A percentile compares a stretch with the other conserved stretches of the same genome.
Conservation (phyloP, 1,140 invertebrate genomes). For the Lucilia cuprina region DNA sequence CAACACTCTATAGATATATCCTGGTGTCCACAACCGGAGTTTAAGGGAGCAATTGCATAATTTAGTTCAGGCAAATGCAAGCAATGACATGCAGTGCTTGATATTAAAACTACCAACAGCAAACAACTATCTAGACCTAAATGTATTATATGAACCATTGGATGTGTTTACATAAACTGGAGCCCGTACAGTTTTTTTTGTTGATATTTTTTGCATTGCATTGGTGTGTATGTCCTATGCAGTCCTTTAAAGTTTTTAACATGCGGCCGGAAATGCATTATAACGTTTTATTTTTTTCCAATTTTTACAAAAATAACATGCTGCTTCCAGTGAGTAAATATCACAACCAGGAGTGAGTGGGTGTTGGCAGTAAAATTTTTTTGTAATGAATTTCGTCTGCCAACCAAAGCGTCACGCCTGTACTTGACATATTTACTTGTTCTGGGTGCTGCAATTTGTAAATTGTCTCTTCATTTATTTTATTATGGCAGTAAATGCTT, state of each 20-base stretch:
- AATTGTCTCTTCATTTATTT: slow-evolving; percentile 26
- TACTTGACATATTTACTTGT: slow-evolving; percentile 32
- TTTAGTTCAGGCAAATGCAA: neutral
- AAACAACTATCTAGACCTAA: neutral
- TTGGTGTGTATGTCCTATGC: neutral
- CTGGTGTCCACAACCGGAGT: neutral
- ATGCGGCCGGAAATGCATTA: slow-evolving; percentile 31
- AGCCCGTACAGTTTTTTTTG: neutral
- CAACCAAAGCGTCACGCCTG: slow-evolving; percentile 24
- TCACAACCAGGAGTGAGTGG: too few species aligned
- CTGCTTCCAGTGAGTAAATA: too few species aligned
- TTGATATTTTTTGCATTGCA: neutral
- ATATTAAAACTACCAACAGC: neutral
- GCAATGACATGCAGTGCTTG: neutral
- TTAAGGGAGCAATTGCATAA: slow-evolving; percentile 8
- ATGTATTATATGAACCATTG: neutral
- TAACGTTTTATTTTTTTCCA: slow-evolving; percentile 4
- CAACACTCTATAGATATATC: neutral
- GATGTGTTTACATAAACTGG: neutral
- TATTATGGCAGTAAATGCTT: slow-evolving; percentile 10
- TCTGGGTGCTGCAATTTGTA: slow-evolving; percentile 19
- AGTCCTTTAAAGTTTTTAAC: slow-evolving; percentile 1
- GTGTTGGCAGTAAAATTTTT: neutral
- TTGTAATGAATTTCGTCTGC: slow-evolving; percentile 2
- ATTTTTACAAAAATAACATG: neutral